Base-by-base conservation (phyloP, 1,140 invertebrate species). In the Cotesia glomerata region DNA sequence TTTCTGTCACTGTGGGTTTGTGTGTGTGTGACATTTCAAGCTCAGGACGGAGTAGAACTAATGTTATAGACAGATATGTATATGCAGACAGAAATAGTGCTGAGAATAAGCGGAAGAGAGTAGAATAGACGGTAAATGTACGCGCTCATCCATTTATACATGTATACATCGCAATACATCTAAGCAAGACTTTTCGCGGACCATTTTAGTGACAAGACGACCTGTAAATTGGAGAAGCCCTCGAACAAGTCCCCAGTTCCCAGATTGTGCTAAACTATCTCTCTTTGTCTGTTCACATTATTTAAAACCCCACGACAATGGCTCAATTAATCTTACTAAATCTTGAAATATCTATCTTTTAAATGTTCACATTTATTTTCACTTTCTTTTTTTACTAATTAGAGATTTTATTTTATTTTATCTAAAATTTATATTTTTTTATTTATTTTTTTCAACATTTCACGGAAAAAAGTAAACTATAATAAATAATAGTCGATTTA, bases 41-140 rank as follows among this genome's bases (percentile, higher is more conserved):
- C 16, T 8, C 16, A 58, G 9, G 56, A 58, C 14, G 32, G 16
- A 58, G 16, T 58, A 58, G 56, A 58, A 58, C 35, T 26, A 61
- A 70, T 26, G 35, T 77, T 76, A 76, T 79, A 78, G 79, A 80
- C 75, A 79, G 78, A 79, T 77, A 78, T 80, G 77, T 58, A 54
- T 58, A 13, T 32, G 39, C 14, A 36, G 8, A 16, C 49, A 9
- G 36, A 65, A 71, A 71, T 45, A 71, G 64, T 64, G 26, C 26
- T 26, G 69, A 51, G 69, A 51, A 71, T 64, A 71, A 71, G 62
- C 62, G 69, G 13, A 71, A 71, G 69, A 71, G 69, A 71, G 64
- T 71, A 71, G 69, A 56, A 65, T 45, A 45, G 39, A 45, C 1
- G 39, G 7, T 45, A 45, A 45, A 45, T 45, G 39, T 45, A 26